phyloP scores from a whole-genome alignment of 2,113 vertebrate genomes.

The Platanista minor region DNA sequence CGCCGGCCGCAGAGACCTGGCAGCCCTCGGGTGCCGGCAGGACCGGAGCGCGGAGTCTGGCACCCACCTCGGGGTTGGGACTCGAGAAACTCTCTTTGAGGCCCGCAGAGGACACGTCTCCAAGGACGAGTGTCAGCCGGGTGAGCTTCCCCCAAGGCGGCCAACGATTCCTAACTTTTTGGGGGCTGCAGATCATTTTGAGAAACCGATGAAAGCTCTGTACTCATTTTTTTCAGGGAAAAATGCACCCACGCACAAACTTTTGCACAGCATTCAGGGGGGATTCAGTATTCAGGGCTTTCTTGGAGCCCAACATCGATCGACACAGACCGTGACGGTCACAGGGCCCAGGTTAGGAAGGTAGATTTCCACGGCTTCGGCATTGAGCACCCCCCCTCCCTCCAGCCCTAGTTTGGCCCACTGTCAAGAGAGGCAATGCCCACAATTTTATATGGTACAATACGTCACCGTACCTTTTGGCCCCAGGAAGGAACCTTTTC shows the following conservation, averaged over 20 bases:
- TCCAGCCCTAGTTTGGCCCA: background rate
- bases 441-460: background rate
- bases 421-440: background rate
- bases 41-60: background rate
- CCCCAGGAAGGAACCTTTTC: background rate
- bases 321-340: background rate
- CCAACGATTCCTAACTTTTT: background rate
- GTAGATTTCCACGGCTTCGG: background rate
- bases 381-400: background rate
- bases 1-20: background rate
- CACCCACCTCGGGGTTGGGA: background rate
- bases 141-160: background rate
- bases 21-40: background rate
- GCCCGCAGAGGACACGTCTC: background rate
- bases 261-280: background rate
- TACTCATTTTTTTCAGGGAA: background rate
- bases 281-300: background rate
- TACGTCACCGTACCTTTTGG: slow-evolving; percentile 15
- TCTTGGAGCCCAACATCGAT: background rate
- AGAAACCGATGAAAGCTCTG: background rate
- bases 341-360: background rate
- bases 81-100: background rate
- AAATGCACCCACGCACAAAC: background rate
- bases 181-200: background rate
- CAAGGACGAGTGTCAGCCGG: background rate